These are phyloP conservation scores for Dioctria linearis DNA, from an alignment of 2,888 invertebrate genomes.

Conservation along the genomic window DNA sequence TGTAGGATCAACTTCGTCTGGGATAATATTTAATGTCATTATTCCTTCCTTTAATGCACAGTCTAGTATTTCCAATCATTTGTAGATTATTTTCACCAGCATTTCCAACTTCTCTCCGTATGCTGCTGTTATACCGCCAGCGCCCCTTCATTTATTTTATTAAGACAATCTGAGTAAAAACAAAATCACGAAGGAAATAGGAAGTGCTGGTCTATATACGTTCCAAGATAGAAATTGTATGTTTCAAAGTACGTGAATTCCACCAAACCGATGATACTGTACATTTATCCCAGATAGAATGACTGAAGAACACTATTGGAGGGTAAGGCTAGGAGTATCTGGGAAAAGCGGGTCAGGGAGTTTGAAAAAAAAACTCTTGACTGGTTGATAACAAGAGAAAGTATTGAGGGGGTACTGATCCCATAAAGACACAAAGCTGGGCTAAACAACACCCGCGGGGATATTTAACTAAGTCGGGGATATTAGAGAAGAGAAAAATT, in stretches of 20 bases:
- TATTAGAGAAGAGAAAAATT: constrained; percentile 46
- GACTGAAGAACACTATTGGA: constrained; percentile 25
- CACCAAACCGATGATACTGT: constrained; percentile 13
- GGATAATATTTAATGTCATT: constrained; percentile 12
- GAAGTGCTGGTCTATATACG: constrained; percentile 21
- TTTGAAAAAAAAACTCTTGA: constrained; percentile 6
- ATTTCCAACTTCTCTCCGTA: not conserved
- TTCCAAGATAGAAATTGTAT: constrained; percentile 1
- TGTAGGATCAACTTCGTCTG: not conserved
- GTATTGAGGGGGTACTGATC: too few species aligned
- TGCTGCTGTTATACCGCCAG: not conserved
- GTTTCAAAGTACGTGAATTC: not conserved
- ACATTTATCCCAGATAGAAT: constrained; percentile 7
- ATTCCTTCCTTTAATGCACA: constrained; percentile 15
- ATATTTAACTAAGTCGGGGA: constrained; percentile 54
- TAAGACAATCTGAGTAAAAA: constrained; percentile 40
- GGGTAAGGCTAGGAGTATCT: constrained; percentile 12
- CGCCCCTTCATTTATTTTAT: constrained; percentile 30
- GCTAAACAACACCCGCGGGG: constrained; percentile 53
- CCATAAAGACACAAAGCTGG: constrained; percentile 34
- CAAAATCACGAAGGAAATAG: constrained; percentile 18
- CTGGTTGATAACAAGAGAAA: not conserved
- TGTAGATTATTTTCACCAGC: constrained; percentile 57
- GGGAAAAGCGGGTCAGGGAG: too few species aligned
- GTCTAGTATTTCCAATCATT: constrained; percentile 55